Evolutionary conservation across 2,797 vertebrate species (phyloP).

Genomic region (Picus viridis): DNA sequence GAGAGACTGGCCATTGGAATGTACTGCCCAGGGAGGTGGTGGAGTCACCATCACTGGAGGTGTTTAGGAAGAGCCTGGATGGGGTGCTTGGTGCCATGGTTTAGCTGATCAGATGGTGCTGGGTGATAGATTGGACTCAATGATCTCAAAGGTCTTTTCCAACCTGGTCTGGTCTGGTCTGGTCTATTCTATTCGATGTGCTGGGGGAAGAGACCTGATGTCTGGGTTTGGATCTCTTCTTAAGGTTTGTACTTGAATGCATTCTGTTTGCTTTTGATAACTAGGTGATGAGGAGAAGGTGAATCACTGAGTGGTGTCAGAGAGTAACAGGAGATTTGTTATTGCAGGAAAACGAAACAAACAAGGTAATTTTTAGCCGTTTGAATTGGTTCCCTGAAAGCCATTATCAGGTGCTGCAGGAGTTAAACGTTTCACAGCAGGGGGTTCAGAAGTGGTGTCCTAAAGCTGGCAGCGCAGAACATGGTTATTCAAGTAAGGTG

Average conservation of each 20-base stretch:
- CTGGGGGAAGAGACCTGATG: no score
- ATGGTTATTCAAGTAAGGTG: fast-evolving
- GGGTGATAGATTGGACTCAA: no score
- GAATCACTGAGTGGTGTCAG: not conserved
- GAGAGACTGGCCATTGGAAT: no score
- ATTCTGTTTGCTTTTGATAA: not conserved
- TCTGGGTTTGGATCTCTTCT: not conserved
- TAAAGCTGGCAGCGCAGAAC: fast-evolving
- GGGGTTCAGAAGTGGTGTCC: no score
- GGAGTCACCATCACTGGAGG: no score
- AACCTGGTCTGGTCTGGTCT: no score
- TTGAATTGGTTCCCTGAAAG: not conserved
- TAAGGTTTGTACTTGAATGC: not conserved
- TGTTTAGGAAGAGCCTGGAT: no score
- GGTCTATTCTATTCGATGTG: no score
- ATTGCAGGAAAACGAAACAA: not conserved
- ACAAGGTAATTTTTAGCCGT: not conserved
- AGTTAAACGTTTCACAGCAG: not conserved
- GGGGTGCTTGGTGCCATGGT: no score
- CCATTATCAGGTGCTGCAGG: not conserved
- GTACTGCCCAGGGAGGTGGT: no score
- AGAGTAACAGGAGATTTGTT: fast-evolving
- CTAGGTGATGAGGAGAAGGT: not conserved
- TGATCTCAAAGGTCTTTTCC: no score
- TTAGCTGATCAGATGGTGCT: no score